These are phyloP conservation scores for Channa striata DNA, from an alignment of 2,797 vertebrate genomes.

Conservation along the genomic window DNA sequence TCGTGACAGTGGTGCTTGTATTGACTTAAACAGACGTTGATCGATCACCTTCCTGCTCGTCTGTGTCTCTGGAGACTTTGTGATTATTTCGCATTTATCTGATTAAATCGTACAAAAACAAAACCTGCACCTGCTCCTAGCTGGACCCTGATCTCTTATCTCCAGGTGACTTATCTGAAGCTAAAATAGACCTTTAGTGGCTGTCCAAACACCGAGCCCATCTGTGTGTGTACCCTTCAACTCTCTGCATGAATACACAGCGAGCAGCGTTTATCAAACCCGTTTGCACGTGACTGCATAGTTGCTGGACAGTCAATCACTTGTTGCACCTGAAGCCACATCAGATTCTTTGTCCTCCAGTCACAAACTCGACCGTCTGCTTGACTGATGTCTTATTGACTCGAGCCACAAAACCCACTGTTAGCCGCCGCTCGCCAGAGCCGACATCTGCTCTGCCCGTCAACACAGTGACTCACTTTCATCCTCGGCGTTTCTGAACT, in stretches of 20 bases:
- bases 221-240: conserved; percentile 46
- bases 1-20: background rate
- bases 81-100: background rate
- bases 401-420: conserved; percentile 28
- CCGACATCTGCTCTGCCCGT: conserved; percentile 22
- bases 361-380: conserved; percentile 20
- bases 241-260: conserved; percentile 48
- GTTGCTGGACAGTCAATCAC: background rate
- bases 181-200: conserved; percentile 46
- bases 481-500: background rate
- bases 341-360: conserved; percentile 15
- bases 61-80: background rate
- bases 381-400: conserved; percentile 52
- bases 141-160: conserved; percentile 53
- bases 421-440: conserved; percentile 27
- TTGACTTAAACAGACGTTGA: background rate
- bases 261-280: background rate
- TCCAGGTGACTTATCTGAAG: conserved; percentile 53
- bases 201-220: conserved; percentile 59
- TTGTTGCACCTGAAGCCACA: conserved; percentile 3
- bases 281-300: background rate
- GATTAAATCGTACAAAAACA: background rate
- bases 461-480: background rate
- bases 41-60: background rate
- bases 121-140: conserved; percentile 16